A percentile compares a stretch with the other conserved stretches of the same genome.
These are phyloP conservation scores for Sphaerophoria rueppellii DNA, from an alignment of 2,888 invertebrate genomes.

Conservation along the genomic window DNA sequence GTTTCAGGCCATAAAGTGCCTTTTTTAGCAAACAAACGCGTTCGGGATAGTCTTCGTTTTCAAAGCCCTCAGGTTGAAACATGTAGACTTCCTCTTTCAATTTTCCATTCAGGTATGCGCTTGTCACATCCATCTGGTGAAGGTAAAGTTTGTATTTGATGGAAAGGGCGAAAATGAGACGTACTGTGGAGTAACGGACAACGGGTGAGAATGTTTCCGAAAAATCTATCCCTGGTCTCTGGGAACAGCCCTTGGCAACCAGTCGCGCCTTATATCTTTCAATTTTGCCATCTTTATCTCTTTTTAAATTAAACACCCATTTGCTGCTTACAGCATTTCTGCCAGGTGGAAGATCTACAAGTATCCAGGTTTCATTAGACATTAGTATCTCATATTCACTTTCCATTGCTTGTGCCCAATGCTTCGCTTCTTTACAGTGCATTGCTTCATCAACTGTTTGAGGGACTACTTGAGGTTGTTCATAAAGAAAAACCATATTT, in stretches of 20 bases:
- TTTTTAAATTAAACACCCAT: conserved; percentile 75
- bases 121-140: conserved; percentile 45
- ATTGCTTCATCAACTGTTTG: conserved; percentile 33
- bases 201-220: conserved; percentile 41
- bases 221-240: conserved; percentile 57
- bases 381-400: conserved; percentile 72
- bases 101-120: conserved; percentile 47
- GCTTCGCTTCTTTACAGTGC: conserved; percentile 15
- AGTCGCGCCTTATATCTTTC: conserved; percentile 71
- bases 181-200: conserved; percentile 17
- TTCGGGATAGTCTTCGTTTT: conserved; percentile 9
- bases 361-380: conserved; percentile 72
- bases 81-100: conserved; percentile 51
- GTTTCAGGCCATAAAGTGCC: conserved; percentile 25
- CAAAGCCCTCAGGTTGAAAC: conserved; percentile 43
- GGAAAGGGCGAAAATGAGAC: conserved; percentile 34
- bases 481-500: conserved; percentile 16
- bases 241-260: conserved; percentile 74
- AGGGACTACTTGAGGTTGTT: conserved; percentile 32
- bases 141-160: conserved; percentile 33
- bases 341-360: conserved; percentile 64
- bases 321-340: conserved; percentile 73
- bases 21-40: conserved; percentile 25
- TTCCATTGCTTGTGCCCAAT: conserved; percentile 74
- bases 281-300: conserved; percentile 66